Evolutionary conservation across 2,888 invertebrate genomes (phyloP), one percentile per base, ranked within the genome.

Genomic region (Muschampia plurimacula): DNA sequence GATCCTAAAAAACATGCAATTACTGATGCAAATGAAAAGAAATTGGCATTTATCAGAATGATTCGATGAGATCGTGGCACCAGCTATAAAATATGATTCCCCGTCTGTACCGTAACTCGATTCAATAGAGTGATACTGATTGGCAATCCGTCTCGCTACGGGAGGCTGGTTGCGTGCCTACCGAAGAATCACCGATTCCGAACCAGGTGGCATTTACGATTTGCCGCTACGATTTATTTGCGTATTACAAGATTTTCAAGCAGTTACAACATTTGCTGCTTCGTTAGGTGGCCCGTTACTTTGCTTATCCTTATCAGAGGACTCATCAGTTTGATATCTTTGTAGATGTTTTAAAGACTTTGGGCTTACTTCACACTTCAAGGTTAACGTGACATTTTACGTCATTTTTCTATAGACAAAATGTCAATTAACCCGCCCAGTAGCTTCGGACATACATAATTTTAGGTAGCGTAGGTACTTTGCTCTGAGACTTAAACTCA

Each of bases 101-200:
- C 10, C 15, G 41, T 28, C 39, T 52, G 39, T 67, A 67, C 63
- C 62, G 60, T 81, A 82, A 86, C 82, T 82, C 82, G 82, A 86
- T 86, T 86, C 79, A 81, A 82, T 81, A 80, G 76, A 80, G 84
- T 84, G 65, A 65, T 87, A 84, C 83, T 84, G 85, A 82, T 80
- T 77, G 87, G 82, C 86, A 86, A 87, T 88, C 82, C 82, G 88
- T 86, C 84, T 81, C 84, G 88, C 84, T 82, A 67, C 65, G 57
- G 55, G 44, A 59, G 59, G 44, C 67, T 59, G 67, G 44, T 59
- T 85, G 87, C 88, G 84, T 86, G 83, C 84, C 85, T 79, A 83
- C 81, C 80, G 76, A 79, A 83, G 83, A 85, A 82, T 83, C 84
- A 85, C 87, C 82, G 80, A 84, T 87, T 86, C 84, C 83, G 82